These are phyloP conservation scores for Clusia tigrina DNA, from an alignment of 2,888 invertebrate species.

Conservation along the genomic window DNA sequence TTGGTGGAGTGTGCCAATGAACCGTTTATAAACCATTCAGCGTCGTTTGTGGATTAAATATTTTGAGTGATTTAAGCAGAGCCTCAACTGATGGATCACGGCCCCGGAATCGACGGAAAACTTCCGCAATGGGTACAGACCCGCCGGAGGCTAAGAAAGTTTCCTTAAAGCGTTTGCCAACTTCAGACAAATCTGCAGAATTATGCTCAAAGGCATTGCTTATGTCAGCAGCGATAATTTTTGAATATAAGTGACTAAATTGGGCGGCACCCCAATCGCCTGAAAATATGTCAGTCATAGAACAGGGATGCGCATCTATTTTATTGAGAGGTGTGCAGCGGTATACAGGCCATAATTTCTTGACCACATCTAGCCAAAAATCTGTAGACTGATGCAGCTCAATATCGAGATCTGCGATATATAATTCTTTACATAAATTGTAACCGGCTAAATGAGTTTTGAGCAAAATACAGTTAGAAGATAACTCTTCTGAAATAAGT, in stretches of 20 bases:
- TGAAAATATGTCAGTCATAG: slow-evolving; percentile 82
- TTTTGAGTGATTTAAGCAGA: slow-evolving; percentile 68
- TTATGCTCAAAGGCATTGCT: slow-evolving; percentile 78
- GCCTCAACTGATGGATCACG: slow-evolving; percentile 90
- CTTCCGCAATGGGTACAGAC: slow-evolving; percentile 80
- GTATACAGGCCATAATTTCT: slow-evolving; percentile 82
- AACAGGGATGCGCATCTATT: slow-evolving; percentile 84
- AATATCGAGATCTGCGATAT: slow-evolving; percentile 82
- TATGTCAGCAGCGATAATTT: slow-evolving; percentile 89
- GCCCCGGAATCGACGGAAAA: slow-evolving; percentile 90
- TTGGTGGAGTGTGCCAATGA: background rate
- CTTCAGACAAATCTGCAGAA: slow-evolving; percentile 62
- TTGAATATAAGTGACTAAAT: slow-evolving; percentile 85
- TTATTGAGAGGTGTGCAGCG: slow-evolving; percentile 78
- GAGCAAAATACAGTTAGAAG: slow-evolving; percentile 71
- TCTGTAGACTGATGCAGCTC: slow-evolving; percentile 78
- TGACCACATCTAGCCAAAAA: slow-evolving; percentile 85
- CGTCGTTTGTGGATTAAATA: slow-evolving; percentile 53
- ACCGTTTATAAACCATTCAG: slow-evolving; percentile 46
- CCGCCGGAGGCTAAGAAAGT: slow-evolving; percentile 87
- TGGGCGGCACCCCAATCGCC: slow-evolving; percentile 88
- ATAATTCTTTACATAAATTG: slow-evolving; percentile 82
- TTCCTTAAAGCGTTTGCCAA: slow-evolving; percentile 78
- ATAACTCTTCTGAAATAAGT: slow-evolving; percentile 72
- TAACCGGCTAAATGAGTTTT: slow-evolving; percentile 81